Percentiles rank a stretch among this genome's conserved stretches.
phyloP scores from a whole-genome alignment of 1,140 invertebrate species.

The Colletes latitarsis region DNA sequence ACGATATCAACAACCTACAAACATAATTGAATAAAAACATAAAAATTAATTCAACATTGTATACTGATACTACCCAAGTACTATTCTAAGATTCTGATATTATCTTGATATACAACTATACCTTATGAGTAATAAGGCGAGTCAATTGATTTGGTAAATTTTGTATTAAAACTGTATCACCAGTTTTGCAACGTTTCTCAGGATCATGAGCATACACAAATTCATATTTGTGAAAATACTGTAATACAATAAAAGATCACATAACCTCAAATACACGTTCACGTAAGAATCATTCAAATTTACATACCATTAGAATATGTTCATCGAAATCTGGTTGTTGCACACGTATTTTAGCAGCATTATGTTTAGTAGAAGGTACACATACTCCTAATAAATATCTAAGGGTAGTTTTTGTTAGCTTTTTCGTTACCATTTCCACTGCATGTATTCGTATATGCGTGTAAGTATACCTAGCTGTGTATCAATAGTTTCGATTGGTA shows the following conservation, averaged over 20 bases:
- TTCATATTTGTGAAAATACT: slow-evolving; percentile 90
- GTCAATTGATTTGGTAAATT: slow-evolving; percentile 87
- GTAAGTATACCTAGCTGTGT: no score
- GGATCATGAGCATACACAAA: slow-evolving; percentile 90
- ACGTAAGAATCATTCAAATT: not conserved
- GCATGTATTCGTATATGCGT: no score
- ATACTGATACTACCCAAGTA: not conserved
- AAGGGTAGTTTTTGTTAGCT: not conserved
- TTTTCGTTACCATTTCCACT: slow-evolving; percentile 21
- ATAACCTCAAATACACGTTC: slow-evolving; percentile 63
- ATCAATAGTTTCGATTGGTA: not conserved
- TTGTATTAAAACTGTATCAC: slow-evolving; percentile 91
- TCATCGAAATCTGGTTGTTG: slow-evolving; percentile 86
- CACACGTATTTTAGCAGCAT: slow-evolving; percentile 88
- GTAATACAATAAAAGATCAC: slow-evolving; percentile 73
- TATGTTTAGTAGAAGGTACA: slow-evolving; percentile 87
- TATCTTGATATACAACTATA: slow-evolving; percentile 36
- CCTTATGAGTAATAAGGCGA: slow-evolving; percentile 88
- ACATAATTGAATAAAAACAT: slow-evolving; percentile 13
- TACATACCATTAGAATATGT: slow-evolving; percentile 85
- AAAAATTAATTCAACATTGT: slow-evolving; percentile 8
- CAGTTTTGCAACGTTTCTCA: slow-evolving; percentile 87
- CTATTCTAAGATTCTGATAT: not conserved
- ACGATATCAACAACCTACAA: slow-evolving; percentile 87
- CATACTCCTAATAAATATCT: slow-evolving; percentile 85